These are phyloP conservation scores for Stenurella melanura DNA, from an alignment of 2,888 invertebrate genomes.

Conservation along the genomic window DNA sequence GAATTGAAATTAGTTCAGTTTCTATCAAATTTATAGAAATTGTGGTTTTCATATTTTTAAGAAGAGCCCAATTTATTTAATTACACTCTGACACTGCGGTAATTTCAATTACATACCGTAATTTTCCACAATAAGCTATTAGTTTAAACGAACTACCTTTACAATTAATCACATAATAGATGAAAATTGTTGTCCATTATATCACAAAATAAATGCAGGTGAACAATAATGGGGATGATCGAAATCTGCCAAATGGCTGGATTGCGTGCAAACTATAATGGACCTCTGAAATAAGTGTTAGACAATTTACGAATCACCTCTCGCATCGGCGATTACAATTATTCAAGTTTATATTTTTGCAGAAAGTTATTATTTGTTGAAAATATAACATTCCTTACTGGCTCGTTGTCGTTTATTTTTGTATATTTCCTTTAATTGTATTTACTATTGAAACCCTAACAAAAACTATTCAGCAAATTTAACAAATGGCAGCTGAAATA, in stretches of 20 bases:
- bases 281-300: constrained; percentile 49
- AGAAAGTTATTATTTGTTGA: neutral
- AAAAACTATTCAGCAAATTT: no score
- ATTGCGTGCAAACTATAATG: constrained; percentile 61
- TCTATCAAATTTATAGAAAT: no score
- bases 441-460: no score
- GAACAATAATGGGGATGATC: constrained; percentile 58
- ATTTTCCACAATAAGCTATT: neutral
- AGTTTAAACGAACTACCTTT: neutral
- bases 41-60: no score
- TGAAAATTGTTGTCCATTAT: constrained; percentile 50
- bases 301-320: constrained; percentile 50
- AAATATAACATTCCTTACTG: neutral
- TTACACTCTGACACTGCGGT: neutral
- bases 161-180: constrained; percentile 52
- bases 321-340: constrained; percentile 43
- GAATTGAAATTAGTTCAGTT: no score
- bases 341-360: constrained; percentile 13
- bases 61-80: no score
- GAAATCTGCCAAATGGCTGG: constrained; percentile 56
- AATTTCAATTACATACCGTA: neutral
- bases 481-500: no score
- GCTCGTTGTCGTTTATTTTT: no score
- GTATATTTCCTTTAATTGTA: no score
- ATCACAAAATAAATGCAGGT: constrained; percentile 50